Percentiles rank a stretch among this genome's conserved stretches.
These are phyloP conservation scores for zebrafish (Danio rerio) DNA, from an alignment of 2,113 vertebrate species.

Conservation along the genomic window DNA sequence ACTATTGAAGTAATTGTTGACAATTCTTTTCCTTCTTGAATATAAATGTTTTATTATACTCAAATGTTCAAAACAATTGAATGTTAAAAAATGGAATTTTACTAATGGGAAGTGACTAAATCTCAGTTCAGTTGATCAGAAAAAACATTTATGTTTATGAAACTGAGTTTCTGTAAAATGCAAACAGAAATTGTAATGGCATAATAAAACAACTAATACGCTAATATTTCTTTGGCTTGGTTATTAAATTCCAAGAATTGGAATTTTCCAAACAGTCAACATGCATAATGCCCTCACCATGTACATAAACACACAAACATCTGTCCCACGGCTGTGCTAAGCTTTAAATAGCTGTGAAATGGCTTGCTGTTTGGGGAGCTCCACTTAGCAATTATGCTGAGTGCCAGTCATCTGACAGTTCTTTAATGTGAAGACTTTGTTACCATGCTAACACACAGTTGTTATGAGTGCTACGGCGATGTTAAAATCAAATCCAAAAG, in stretches of 20 bases:
- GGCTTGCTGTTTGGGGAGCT: conserved; percentile 35
- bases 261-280: conserved; percentile 8
- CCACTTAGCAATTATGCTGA: conserved; percentile 40
- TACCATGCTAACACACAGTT: neutral
- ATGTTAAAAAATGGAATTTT: too few species aligned
- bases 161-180: too few species aligned
- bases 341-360: conserved; percentile 42
- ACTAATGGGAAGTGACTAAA: too few species aligned
- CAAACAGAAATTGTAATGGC: neutral
- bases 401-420: conserved; percentile 34
- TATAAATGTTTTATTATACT: too few species aligned
- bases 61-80: too few species aligned
- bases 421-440: conserved; percentile 42
- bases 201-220: neutral
- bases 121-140: too few species aligned
- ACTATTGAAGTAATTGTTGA: too few species aligned
- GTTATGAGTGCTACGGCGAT: neutral
- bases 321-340: conserved; percentile 30
- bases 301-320: conserved; percentile 34
- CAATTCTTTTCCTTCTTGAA: too few species aligned
- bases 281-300: conserved; percentile 18
- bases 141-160: too few species aligned
- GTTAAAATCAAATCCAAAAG: conserved; percentile 3
- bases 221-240: neutral
- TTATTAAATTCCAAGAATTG: conserved; percentile 36